A percentile compares a stretch with the other conserved stretches of the same genome.
phyloP scores from a whole-genome alignment of 2,113 vertebrate species.

The Ceratotherium simum region DNA sequence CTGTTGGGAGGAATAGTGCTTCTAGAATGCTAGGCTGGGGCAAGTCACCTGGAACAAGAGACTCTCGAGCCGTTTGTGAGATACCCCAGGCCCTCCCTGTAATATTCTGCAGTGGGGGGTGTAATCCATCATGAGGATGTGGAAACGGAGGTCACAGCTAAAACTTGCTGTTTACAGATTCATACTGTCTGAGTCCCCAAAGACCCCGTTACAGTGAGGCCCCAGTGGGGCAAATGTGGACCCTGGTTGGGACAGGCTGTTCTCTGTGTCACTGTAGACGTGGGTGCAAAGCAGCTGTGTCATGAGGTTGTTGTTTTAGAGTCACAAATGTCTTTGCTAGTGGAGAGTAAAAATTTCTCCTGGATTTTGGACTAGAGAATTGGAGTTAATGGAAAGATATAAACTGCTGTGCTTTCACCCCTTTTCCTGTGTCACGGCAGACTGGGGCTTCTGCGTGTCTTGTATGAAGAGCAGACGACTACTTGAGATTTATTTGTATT shows the following conservation, averaged over 20 bases:
- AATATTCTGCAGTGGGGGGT: not conserved
- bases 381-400: not conserved
- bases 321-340: not conserved
- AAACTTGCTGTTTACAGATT: not conserved
- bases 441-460: not conserved
- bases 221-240: not conserved
- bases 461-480: not conserved
- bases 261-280: not conserved
- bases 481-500: not conserved
- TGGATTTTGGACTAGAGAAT: not conserved
- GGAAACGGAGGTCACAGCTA: not conserved
- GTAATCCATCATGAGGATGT: not conserved
- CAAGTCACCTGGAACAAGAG: not conserved
- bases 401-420: not conserved
- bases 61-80: not conserved
- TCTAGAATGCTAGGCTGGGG: not conserved
- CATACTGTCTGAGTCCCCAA: not conserved
- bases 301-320: not conserved
- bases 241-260: not conserved
- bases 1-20: not conserved
- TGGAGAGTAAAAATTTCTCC: not conserved
- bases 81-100: not conserved
- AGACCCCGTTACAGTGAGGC: not conserved
- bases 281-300: not conserved
- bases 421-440: not conserved